A percentile compares a stretch with the other conserved stretches of the same genome.
phyloP scores from a whole-genome alignment of 2,888 invertebrate genomes.

The Dione juno region DNA sequence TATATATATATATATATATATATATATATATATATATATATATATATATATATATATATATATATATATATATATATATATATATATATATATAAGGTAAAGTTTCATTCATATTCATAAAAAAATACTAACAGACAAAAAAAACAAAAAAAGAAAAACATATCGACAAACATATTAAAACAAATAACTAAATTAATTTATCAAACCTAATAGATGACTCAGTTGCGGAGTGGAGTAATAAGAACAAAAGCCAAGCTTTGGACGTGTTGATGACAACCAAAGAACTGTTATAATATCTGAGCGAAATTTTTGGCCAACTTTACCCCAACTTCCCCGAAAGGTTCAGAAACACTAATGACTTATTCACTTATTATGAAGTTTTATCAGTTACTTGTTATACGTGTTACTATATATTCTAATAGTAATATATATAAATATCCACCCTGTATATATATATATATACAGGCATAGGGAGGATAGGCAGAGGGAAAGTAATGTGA shows the following conservation, averaged over 20 bases:
- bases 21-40: too few relatives aligned
- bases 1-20: too few relatives aligned
- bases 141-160: background rate
- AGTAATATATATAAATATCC: background rate
- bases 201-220: conserved; percentile 20
- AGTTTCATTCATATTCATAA: too few relatives aligned
- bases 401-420: background rate
- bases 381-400: background rate
- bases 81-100: too few relatives aligned
- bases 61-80: too few relatives aligned
- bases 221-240: conserved; percentile 39
- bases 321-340: conserved; percentile 5
- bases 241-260: conserved; percentile 45
- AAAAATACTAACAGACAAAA: too few relatives aligned
- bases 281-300: conserved; percentile 46
- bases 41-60: too few relatives aligned
- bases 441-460: too few relatives aligned
- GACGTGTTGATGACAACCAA: conserved; percentile 49
- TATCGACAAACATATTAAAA: background rate
- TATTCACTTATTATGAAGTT: conserved; percentile 7
- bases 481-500: too few relatives aligned
- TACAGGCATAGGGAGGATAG: too few relatives aligned
- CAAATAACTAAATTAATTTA: conserved; percentile 17
- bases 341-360: conserved; percentile 21
- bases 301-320: conserved; percentile 32